A percentile compares a stretch with the other conserved stretches of the same genome.
Conservation (phyloP, 2,888 invertebrate genomes). For the Bellardia bayeri region DNA sequence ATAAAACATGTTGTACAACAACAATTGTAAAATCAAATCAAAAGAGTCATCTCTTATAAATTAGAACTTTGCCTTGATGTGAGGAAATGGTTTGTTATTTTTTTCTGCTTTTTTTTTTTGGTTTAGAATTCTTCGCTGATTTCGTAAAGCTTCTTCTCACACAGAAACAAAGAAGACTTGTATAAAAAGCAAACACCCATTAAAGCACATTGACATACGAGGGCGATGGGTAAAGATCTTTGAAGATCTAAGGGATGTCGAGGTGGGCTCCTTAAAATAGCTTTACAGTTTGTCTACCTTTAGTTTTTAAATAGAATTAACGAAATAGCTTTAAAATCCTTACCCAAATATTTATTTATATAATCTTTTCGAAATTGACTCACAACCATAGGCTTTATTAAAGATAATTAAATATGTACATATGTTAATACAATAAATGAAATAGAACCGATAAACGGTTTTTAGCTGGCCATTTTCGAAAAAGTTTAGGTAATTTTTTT, state of each 20-base stretch:
- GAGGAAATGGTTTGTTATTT: slow-evolving; percentile 77
- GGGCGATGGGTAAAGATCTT: background rate
- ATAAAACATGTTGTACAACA: background rate
- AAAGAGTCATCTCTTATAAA: slow-evolving; percentile 42
- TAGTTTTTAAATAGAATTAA: no score
- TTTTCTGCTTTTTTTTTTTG: slow-evolving; percentile 4
- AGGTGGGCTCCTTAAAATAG: no score
- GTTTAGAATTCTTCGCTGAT: slow-evolving; percentile 44
- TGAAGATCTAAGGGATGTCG: background rate
- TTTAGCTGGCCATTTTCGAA: no score
- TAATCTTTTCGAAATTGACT: no score
- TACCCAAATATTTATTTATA: no score
- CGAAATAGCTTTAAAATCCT: no score
- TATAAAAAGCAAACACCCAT: background rate
- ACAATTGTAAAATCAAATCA: background rate
- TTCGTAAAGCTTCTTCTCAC: slow-evolving; percentile 51
- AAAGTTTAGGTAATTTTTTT: no score
- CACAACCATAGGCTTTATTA: no score
- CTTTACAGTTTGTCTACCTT: no score
- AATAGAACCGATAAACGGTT: no score
- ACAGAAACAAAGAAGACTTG: slow-evolving; percentile 68
- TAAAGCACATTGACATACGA: slow-evolving; percentile 15
- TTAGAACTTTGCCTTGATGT: slow-evolving; percentile 80
- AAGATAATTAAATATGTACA: no score
- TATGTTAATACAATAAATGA: no score